Conservation (phyloP, 1,140 invertebrate genomes). For the Drosophila albomicans region DNA sequence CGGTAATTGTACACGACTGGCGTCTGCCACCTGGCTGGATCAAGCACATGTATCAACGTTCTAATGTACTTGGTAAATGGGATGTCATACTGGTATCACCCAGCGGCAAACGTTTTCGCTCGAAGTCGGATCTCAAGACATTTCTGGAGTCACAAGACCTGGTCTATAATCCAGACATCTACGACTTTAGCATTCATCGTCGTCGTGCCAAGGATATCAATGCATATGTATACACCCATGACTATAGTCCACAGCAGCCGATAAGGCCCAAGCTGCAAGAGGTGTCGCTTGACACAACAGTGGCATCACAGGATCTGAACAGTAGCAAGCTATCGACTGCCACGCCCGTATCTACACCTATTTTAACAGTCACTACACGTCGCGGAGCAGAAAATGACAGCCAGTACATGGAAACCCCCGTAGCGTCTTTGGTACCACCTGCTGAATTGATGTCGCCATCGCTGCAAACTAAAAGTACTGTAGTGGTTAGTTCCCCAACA, state of each 20-base stretch:
- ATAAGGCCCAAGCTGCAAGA: constrained; percentile 61
- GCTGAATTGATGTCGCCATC: constrained; percentile 76
- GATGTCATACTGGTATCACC: constrained; percentile 91
- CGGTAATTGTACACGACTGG: constrained; percentile 89
- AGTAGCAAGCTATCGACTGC: constrained; percentile 32
- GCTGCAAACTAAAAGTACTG: constrained; percentile 44
- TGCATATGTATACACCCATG: constrained; percentile 85
- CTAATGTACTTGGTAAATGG: constrained; percentile 91
- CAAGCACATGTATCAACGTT: constrained; percentile 90
- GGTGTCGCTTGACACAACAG: constrained; percentile 40
- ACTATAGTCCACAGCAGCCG: constrained; percentile 76
- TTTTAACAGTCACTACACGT: constrained; percentile 41
- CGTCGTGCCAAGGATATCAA: constrained; percentile 86
- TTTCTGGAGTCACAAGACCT: constrained; percentile 86
- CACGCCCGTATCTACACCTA: constrained; percentile 19
- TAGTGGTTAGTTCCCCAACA: constrained; percentile 14
- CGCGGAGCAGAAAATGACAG: constrained; percentile 38
- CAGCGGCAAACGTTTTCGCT: constrained; percentile 87
- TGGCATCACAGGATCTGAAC: constrained; percentile 41
- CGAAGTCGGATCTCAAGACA: constrained; percentile 87
- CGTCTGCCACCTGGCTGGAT: constrained; percentile 90
- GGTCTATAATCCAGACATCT: constrained; percentile 86
- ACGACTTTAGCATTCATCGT: constrained; percentile 88
- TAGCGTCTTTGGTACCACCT: constrained; percentile 71
- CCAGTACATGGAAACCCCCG: constrained; percentile 78